phyloP scores from a whole-genome alignment of 2,113 vertebrate genomes.

The Onychostoma macrolepis region DNA sequence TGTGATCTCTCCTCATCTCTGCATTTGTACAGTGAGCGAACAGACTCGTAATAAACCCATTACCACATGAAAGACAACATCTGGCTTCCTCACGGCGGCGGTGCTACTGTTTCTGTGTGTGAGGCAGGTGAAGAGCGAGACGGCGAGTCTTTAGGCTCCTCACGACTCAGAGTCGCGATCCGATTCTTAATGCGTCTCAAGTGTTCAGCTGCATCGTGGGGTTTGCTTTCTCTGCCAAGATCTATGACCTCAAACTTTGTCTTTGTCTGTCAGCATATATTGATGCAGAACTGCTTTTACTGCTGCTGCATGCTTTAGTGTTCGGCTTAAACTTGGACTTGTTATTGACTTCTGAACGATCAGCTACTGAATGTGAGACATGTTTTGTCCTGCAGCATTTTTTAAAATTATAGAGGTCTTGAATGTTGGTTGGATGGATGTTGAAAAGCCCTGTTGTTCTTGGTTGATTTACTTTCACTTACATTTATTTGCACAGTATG shows the following conservation, averaged over 20 bases:
- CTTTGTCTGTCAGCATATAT: neutral
- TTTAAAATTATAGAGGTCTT: neutral
- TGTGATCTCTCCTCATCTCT: constrained; percentile 15
- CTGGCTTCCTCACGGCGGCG: constrained; percentile 57
- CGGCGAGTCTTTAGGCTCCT: neutral
- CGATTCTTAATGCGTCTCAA: neutral
- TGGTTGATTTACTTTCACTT: neutral
- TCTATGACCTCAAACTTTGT: neutral
- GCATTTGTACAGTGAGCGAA: constrained; percentile 31
- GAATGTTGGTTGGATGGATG: neutral
- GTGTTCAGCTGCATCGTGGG: neutral
- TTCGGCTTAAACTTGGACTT: neutral
- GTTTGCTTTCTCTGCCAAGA: neutral
- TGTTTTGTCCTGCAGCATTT: neutral
- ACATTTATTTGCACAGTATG: neutral
- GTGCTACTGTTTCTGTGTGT: neutral
- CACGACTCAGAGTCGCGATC: neutral
- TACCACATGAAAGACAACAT: constrained; percentile 77
- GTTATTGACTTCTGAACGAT: neutral
- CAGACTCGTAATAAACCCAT: constrained; percentile 70
- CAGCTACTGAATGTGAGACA: neutral
- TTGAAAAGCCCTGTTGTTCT: neutral
- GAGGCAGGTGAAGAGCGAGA: constrained; percentile 1
- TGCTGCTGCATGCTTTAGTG: neutral
- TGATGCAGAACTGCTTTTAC: neutral